Conservation (phyloP, 2,888 invertebrate genomes). For the Leptopilina myrica region DNA sequence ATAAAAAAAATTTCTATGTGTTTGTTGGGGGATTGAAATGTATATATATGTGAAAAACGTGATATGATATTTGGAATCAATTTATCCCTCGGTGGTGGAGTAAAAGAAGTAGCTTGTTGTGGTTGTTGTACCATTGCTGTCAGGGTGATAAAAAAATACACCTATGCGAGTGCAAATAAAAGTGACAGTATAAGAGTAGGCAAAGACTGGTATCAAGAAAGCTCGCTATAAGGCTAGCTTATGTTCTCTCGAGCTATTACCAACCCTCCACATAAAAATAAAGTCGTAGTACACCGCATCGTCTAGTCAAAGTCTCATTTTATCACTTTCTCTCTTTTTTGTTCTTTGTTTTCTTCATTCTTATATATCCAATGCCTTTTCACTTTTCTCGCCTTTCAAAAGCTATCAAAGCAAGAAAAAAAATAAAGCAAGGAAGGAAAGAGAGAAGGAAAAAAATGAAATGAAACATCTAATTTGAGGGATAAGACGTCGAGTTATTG, state of each 20-base stretch:
- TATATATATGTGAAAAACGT: neutral
- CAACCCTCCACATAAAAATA: slow-evolving; percentile 64
- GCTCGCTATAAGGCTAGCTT: slow-evolving; percentile 63
- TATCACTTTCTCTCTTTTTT: slow-evolving; percentile 7
- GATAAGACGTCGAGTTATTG: slow-evolving; percentile 69
- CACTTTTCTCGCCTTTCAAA: slow-evolving; percentile 44
- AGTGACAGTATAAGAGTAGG: slow-evolving; percentile 58
- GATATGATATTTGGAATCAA: slow-evolving; percentile 21
- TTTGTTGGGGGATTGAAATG: neutral
- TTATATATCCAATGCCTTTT: slow-evolving; percentile 38
- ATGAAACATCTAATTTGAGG: slow-evolving; percentile 66
- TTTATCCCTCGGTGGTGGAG: neutral
- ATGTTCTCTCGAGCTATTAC: slow-evolving; percentile 65
- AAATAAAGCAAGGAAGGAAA: slow-evolving; percentile 45
- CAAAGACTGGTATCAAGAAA: slow-evolving; percentile 52
- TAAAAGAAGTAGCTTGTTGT: slow-evolving; percentile 43
- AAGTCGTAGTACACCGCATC: slow-evolving; percentile 55
- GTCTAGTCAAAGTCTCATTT: neutral
- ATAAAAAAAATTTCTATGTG: neutral
- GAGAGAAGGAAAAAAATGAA: slow-evolving; percentile 43
- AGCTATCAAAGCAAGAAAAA: slow-evolving; percentile 45
- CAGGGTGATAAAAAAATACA: slow-evolving; percentile 58
- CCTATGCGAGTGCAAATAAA: slow-evolving; percentile 55
- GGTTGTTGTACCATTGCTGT: slow-evolving; percentile 45
- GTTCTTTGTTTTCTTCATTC: neutral